Conservation (phyloP, 2,797 vertebrate genomes). For the Astyanax mexicanus region DNA sequence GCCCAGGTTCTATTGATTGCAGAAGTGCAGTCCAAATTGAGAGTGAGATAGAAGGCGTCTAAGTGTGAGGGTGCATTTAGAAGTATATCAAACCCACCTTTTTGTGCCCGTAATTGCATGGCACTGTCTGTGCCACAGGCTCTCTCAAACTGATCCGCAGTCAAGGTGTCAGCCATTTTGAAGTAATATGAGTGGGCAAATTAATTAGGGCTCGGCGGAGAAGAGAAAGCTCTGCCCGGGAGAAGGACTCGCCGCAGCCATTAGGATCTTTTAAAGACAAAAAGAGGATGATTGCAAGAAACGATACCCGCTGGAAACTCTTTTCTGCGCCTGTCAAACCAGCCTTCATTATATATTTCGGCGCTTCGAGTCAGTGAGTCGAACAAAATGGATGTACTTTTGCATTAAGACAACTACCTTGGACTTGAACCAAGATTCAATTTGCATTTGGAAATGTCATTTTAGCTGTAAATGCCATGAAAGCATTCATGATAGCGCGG, state of each 20-base stretch:
- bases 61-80: slow-evolving; percentile 33
- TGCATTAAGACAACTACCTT: slow-evolving; percentile 5
- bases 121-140: slow-evolving; percentile 1
- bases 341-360: not conserved
- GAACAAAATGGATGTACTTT: not conserved
- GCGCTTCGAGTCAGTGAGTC: not conserved
- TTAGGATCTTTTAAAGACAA: slow-evolving; percentile 19
- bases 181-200: slow-evolving; percentile 43
- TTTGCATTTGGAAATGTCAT: slow-evolving; percentile 37
- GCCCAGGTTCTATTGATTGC: slow-evolving; percentile 34
- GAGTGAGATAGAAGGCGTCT: slow-evolving; percentile 27
- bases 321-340: not conserved
- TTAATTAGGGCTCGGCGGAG: slow-evolving; percentile 31
- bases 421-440: not conserved
- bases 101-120: slow-evolving; percentile 22
- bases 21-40: slow-evolving; percentile 45
- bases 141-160: slow-evolving; percentile 31
- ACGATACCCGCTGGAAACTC: not conserved
- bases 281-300: not conserved
- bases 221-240: slow-evolving; percentile 5
- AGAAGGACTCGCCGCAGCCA: slow-evolving; percentile 8
- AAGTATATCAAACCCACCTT: slow-evolving; percentile 44
- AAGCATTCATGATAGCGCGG: slow-evolving; percentile 1
- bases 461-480: slow-evolving; percentile 32
- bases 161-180: slow-evolving; percentile 38